phyloP scores from a whole-genome alignment of 2,797 vertebrate species.

The Galago senegalensis region DNA sequence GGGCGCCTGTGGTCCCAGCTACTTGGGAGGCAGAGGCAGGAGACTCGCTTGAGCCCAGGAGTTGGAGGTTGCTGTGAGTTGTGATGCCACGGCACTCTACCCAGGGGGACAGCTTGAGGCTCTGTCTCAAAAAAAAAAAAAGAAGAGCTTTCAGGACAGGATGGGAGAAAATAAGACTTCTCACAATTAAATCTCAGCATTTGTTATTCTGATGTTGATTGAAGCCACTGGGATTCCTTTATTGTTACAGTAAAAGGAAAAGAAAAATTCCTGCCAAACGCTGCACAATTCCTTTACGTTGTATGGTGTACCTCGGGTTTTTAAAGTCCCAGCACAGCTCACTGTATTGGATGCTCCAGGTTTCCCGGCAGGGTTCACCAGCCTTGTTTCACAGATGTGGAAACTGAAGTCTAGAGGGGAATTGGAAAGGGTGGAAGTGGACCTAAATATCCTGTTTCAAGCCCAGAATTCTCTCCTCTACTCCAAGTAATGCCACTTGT shows the following conservation, averaged over 20 bases:
- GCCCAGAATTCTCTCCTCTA: neutral
- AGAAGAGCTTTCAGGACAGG: neutral
- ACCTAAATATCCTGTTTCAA: neutral
- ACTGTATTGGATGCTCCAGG: neutral
- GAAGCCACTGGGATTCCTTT: neutral
- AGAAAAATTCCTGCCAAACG: neutral
- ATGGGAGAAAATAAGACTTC: neutral
- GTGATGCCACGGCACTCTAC: no score
- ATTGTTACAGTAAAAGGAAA: neutral
- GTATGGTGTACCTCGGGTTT: neutral
- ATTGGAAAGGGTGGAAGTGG: neutral
- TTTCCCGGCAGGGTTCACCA: neutral
- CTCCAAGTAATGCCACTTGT: neutral
- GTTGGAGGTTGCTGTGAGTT: no score
- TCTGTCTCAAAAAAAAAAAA: neutral
- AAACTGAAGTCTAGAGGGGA: neutral
- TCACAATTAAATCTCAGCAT: neutral
- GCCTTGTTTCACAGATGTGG: neutral
- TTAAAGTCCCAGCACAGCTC: neutral
- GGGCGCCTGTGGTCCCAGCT: no score
- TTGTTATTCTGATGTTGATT: neutral
- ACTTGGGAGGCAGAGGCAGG: no score
- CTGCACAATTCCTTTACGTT: fast-evolving
- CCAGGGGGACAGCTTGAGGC: no score
- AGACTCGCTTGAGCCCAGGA: no score